Conservation (phyloP, 2,113 vertebrate species). For the Peucedramus taeniatus region DNA sequence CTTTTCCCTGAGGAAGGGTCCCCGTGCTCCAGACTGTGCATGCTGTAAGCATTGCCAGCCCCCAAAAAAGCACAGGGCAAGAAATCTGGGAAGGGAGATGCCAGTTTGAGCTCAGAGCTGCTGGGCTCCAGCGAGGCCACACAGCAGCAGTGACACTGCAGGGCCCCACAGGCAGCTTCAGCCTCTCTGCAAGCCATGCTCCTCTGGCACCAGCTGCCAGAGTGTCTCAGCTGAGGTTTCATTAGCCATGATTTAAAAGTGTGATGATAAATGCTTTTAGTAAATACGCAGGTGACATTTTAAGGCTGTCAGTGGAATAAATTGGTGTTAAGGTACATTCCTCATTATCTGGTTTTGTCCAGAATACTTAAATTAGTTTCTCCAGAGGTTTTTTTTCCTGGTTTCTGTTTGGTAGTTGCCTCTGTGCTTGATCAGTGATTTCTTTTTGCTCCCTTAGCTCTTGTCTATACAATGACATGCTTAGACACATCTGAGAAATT, state of each 20-base stretch:
- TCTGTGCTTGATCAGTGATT: not conserved
- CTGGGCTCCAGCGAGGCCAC: not conserved
- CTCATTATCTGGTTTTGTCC: not conserved
- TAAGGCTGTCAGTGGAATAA: not conserved
- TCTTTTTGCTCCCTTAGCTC: not conserved
- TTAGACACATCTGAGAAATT: constrained; percentile 49
- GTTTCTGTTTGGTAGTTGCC: not conserved
- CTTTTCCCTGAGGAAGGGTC: not conserved
- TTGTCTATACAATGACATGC: constrained; percentile 22
- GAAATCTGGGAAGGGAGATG: not conserved
- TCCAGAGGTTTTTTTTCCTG: not conserved
- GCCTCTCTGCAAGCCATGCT: fast-evolving
- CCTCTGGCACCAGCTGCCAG: not conserved
- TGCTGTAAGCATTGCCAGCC: fast-evolving
- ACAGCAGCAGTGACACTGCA: fast-evolving
- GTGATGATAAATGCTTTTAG: not conserved
- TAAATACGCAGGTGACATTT: not conserved
- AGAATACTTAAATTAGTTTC: not conserved
- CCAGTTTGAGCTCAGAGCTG: not conserved
- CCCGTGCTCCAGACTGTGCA: not conserved
- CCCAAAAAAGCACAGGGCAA: too few relatives aligned
- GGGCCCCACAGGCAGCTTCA: not conserved
- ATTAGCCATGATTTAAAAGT: not conserved
- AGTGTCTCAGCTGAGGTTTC: fast-evolving
- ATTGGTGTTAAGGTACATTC: not conserved